Percentiles rank a stretch among this genome's conserved stretches.
Evolutionary conservation across 2,888 invertebrate species (phyloP).

Genomic region (Anticlea derivata): DNA sequence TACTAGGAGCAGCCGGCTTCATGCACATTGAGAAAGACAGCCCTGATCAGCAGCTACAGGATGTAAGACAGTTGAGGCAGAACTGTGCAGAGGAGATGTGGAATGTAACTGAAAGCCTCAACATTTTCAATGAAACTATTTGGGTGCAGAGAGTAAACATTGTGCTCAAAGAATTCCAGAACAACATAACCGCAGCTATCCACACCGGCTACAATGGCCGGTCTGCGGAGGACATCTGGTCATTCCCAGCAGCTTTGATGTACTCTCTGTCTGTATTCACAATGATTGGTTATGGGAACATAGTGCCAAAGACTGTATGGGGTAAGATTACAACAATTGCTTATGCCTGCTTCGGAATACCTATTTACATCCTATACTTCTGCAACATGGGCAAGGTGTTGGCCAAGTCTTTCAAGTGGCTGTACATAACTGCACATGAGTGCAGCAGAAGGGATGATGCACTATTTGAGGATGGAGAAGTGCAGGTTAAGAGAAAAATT

Average conservation of each 20-base stretch:
- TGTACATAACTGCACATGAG: conserved; percentile 90
- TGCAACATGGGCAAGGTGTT: conserved; percentile 95
- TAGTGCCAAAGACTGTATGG: conserved; percentile 91
- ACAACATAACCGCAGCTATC: conserved; percentile 85
- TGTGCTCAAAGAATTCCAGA: conserved; percentile 87
- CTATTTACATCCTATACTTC: conserved; percentile 93
- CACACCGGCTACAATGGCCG: conserved; percentile 90
- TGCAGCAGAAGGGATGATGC: conserved; percentile 84
- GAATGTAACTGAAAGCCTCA: conserved; percentile 86
- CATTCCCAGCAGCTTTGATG: conserved; percentile 94
- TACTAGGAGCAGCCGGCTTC: conserved; percentile 93
- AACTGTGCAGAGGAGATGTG: conserved; percentile 87
- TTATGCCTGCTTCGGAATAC: conserved; percentile 94
- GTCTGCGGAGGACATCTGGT: conserved; percentile 89
- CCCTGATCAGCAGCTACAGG: conserved; percentile 75
- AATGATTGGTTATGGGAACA: conserved; percentile 96
- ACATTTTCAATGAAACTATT: conserved; percentile 86
- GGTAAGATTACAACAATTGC: conserved; percentile 93
- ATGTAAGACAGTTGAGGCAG: conserved; percentile 78
- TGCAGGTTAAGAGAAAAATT: conserved; percentile 85
- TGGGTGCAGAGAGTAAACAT: conserved; percentile 86
- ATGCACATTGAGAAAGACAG: conserved; percentile 89
- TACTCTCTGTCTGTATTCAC: conserved; percentile 94
- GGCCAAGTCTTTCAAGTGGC: conserved; percentile 91
- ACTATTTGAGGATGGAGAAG: conserved; percentile 76